Base-by-base conservation (phyloP, 2,888 invertebrate genomes). In the Pseudococcus longispinus region DNA sequence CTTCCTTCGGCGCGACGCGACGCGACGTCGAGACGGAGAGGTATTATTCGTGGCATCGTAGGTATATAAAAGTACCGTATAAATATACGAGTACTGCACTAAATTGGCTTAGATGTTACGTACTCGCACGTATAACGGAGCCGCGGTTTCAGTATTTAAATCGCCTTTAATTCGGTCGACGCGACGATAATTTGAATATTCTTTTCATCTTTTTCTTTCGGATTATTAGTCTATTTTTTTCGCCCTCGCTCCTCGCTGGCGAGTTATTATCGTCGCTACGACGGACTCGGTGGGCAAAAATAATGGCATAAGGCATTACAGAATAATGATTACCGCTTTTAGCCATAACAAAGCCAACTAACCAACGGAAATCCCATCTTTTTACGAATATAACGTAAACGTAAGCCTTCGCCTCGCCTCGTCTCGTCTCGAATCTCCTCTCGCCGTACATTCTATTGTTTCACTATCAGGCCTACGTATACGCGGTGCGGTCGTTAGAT, bases 241-340 rank as follows among this genome's bases (percentile, higher is more conserved):
- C 4, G 1, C 3, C 44, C 15, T 15, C 9, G 9, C 44, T 46
- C 13, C 8, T 15, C 44, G 15, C 8, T 46, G 3, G 46, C 46
- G 46, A 46, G 15, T 46, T 46, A 46, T 46, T 46, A 46, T 46
- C 46, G 13, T 37, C 37, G 46, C 46, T 51, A 13, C 18, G 18
- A 3, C 18, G 18, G 44, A n/a, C 6, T 51, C n/a, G 0, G n/a
- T 6, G 13, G 82, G 26, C 37, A 82, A 65, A 65, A 65, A 82
- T 82, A 82, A 82, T 42, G 26, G 15, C 44, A 46, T 46, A 82
- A 26, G 26, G 15, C 44, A 46, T 46, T 46, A 26, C 42, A 1
- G 51, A 51, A 82, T 82, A 82, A 82, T 46, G 82, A 82, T 82
- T 82, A 82, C 82, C 23, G 46, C 46, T 82, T 82, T 82, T 20